Evolutionary conservation across 1,140 invertebrate genomes (phyloP).

Genomic region (Mizuhopecten yessoensis): DNA sequence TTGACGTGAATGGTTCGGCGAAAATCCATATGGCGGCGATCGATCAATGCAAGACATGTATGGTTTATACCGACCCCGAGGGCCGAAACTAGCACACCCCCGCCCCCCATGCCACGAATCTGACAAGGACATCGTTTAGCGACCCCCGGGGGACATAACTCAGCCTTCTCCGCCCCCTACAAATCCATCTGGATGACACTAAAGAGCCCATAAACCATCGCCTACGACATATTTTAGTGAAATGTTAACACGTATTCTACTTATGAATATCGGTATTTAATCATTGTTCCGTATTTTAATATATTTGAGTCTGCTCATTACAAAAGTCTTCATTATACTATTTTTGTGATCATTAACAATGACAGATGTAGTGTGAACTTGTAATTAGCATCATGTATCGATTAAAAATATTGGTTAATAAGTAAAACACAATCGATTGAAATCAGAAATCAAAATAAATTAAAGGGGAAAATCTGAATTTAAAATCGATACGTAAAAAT

Average conservation of each 20-base stretch:
- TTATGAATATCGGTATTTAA: not conserved
- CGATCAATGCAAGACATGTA: not conserved
- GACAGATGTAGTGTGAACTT: no score
- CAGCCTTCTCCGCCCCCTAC: not conserved
- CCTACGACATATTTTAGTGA: not conserved
- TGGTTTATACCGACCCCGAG: not conserved
- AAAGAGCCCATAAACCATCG: not conserved
- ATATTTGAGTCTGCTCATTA: no score
- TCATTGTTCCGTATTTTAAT: no score
- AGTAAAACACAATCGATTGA: no score
- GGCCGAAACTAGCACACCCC: not conserved
- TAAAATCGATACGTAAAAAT: no score
- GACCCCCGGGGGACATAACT: not conserved
- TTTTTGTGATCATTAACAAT: no score
- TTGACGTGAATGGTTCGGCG: not conserved
- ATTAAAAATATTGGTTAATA: no score
- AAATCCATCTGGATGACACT: not conserved
- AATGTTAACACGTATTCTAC: no score
- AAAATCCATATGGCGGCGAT: conserved; percentile 2
- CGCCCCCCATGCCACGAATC: not conserved
- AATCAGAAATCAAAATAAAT: no score
- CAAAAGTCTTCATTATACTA: no score
- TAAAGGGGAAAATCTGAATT: no score
- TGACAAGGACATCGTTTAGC: not conserved
- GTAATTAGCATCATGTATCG: no score